Evolutionary conservation across 1,140 invertebrate species (phyloP).

Genomic region (Antheraea mylitta): DNA sequence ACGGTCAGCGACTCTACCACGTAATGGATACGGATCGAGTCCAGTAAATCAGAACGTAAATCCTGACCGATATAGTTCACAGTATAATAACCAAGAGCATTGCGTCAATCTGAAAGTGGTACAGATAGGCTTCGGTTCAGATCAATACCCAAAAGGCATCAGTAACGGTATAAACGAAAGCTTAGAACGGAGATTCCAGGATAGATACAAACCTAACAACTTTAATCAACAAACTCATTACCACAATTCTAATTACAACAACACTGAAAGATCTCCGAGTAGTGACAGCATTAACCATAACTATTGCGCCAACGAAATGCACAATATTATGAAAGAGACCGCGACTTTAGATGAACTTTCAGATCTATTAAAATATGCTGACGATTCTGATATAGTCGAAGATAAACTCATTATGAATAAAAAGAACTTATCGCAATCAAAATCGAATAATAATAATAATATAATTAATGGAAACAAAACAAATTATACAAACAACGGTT

Average conservation of each 20-base stretch:
- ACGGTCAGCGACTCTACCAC: constrained; percentile 84
- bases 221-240: constrained; percentile 58
- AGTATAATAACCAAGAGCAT: constrained; percentile 77
- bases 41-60: constrained; percentile 66
- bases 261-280: constrained; percentile 62
- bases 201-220: constrained; percentile 71
- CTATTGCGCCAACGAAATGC: constrained; percentile 61
- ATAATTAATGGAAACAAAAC: constrained; percentile 68
- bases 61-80: constrained; percentile 74
- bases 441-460: constrained; percentile 58
- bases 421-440: constrained; percentile 67
- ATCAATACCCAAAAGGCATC: constrained; percentile 69
- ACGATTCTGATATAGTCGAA: constrained; percentile 81
- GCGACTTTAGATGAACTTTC: constrained; percentile 85
- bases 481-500: constrained; percentile 82
- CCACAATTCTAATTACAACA: constrained; percentile 66
- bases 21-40: constrained; percentile 82
- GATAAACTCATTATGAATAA: constrained; percentile 73
- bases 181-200: constrained; percentile 72
- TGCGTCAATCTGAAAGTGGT: constrained; percentile 77
- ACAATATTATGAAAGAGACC: constrained; percentile 77
- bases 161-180: constrained; percentile 77
- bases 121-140: constrained; percentile 76
- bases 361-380: constrained; percentile 84
- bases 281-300: constrained; percentile 71